These are phyloP conservation scores for Clarias batrachus DNA, from an alignment of 2,113 vertebrate species.

Conservation along the genomic window DNA sequence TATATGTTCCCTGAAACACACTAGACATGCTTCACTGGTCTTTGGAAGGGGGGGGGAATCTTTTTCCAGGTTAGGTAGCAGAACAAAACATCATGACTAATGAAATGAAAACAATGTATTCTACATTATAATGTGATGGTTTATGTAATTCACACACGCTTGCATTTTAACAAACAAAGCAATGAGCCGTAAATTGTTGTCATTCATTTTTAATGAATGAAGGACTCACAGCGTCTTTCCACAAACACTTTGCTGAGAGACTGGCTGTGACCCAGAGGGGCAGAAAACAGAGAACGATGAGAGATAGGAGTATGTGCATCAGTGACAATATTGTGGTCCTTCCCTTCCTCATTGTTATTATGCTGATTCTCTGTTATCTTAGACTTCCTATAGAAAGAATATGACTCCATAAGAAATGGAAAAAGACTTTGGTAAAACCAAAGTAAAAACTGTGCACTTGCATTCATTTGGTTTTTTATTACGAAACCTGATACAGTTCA, in stretches of 20 bases:
- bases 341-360: constrained; percentile 78
- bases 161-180: neutral
- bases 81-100: neutral
- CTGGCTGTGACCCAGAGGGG: constrained; percentile 82
- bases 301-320: constrained; percentile 69
- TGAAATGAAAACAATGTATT: neutral
- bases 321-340: constrained; percentile 84
- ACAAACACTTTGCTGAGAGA: constrained; percentile 86
- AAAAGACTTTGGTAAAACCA: no score
- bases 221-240: constrained; percentile 86
- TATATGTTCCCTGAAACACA: neutral
- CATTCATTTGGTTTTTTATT: neutral
- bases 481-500: neutral
- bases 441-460: neutral
- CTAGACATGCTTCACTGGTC: neutral
- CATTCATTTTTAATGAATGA: constrained; percentile 8
- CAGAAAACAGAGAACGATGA: constrained; percentile 82
- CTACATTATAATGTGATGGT: neutral
- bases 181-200: neutral
- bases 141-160: neutral
- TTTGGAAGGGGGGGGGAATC: neutral
- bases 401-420: neutral
- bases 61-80: neutral
- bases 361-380: constrained; percentile 69
- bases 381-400: constrained; percentile 71